Percentiles rank a stretch among this genome's conserved stretches.
Conservation (phyloP, 2,888 invertebrate species). For the Tigriopus californicus region DNA sequence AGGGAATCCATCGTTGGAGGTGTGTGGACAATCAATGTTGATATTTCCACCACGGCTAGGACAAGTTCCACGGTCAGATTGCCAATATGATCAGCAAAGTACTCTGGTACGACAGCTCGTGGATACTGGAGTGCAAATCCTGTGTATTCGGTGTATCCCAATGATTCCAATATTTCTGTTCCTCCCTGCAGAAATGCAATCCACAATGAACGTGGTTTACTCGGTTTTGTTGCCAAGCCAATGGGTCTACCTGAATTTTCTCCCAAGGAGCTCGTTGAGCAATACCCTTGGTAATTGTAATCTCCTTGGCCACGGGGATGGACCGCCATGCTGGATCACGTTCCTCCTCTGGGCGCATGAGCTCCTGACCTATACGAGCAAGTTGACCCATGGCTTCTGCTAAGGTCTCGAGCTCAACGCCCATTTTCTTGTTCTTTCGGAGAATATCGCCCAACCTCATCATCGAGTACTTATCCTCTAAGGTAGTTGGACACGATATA, state of each 20-base stretch:
- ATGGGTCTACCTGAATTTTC: slow-evolving; percentile 2
- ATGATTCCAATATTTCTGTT: slow-evolving; percentile 6
- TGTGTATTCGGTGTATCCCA: slow-evolving; percentile 13
- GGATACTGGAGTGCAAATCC: slow-evolving; percentile 13
- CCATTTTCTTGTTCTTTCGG: slow-evolving; percentile 2
- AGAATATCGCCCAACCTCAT: slow-evolving; percentile 10
- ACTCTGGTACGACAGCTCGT: neutral
- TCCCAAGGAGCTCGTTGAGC: slow-evolving; percentile 10
- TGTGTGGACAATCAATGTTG: neutral
- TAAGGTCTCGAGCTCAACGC: neutral
- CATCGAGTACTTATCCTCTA: slow-evolving; percentile 12
- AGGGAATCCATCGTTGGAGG: slow-evolving; percentile 7
- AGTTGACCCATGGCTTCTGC: slow-evolving; percentile 15
- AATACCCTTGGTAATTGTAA: slow-evolving; percentile 7
- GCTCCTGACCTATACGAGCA: slow-evolving; percentile 2
- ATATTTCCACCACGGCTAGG: slow-evolving; percentile 8
- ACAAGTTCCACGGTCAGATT: slow-evolving; percentile 13
- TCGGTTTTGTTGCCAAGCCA: neutral
- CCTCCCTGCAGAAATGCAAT: neutral
- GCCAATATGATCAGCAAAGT: slow-evolving; percentile 13
- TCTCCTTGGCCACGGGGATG: slow-evolving; percentile 12
- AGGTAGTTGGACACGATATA: slow-evolving; percentile 3
- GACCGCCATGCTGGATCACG: slow-evolving; percentile 9
- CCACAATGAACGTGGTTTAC: neutral
- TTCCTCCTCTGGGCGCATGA: slow-evolving; percentile 6